These are phyloP conservation scores for Peromyscus melanophrys DNA, from an alignment of 2,797 vertebrate genomes.

Conservation along the genomic window DNA sequence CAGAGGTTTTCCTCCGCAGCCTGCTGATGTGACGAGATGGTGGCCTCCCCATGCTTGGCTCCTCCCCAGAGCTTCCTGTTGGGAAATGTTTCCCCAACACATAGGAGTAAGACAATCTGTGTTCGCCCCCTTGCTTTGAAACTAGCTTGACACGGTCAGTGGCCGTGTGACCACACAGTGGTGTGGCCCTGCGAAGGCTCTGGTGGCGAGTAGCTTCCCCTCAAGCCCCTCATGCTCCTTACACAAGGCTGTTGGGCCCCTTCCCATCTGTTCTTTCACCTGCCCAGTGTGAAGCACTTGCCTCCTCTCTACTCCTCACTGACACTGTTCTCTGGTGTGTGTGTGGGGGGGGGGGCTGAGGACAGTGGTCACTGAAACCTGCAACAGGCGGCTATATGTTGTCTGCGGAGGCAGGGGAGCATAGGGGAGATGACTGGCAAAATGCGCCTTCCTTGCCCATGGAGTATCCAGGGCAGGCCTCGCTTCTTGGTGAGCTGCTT, in stretches of 20 bases:
- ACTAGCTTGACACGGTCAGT: accelerated
- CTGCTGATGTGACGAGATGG: not conserved
- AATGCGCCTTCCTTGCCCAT: accelerated
- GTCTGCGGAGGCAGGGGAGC: not conserved
- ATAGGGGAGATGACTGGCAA: accelerated
- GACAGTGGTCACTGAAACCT: not conserved
- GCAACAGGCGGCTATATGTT: not conserved
- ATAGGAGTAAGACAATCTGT: not conserved
- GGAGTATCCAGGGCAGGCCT: not conserved
- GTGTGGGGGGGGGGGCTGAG: accelerated
- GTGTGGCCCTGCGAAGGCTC: not conserved
- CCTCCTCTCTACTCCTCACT: not conserved
- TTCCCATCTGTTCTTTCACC: not conserved
- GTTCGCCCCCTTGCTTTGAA: not conserved
- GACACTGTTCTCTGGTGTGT: not conserved
- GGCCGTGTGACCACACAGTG: not conserved
- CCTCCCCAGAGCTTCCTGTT: not conserved
- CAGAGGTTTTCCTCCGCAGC: not conserved
- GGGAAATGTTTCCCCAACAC: not conserved
- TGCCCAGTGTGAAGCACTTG: not conserved
- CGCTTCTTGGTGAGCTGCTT: not conserved
- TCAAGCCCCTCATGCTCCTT: not conserved
- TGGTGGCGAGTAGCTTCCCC: not conserved
- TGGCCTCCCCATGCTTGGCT: too few species aligned
- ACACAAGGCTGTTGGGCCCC: not conserved